Base-by-base conservation (phyloP, 2,888 invertebrate genomes). In the Mythimna pallens region DNA sequence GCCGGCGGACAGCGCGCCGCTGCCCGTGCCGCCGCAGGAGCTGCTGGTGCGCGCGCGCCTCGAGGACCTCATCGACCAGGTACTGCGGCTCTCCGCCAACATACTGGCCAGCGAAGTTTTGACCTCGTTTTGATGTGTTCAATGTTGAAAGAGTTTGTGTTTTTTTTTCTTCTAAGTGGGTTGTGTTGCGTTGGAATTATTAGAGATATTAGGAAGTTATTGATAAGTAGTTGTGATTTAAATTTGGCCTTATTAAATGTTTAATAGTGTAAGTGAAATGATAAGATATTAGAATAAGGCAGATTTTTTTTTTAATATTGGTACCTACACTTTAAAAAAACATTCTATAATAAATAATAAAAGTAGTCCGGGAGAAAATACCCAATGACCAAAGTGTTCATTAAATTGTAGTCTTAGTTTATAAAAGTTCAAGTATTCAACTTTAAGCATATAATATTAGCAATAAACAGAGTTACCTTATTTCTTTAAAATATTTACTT, bases 51-150 rank as follows among this genome's bases (percentile, higher is more conserved):
- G 99, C 82, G 98, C 98, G 0, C 97, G 98, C 67, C 96, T 99
- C 0, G 99, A 99, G 93, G 99, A 99, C 95, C 97, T 99, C 88
- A 98, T 99, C 89, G 99, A 99, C 94, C 98, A 99, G 97, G 98
- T 98, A 97, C 83, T 93, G n/a, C 72, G 62, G 90, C 0, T 82
- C 89, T 0, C 73, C 17, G 1, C 7, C 17, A 47, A 83, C 0
- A 85, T 94, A 3, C 88, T 94, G 0, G 85, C 88, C 58, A 90
- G 92, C 1, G 79, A 93, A 84, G 88, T 90, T 12, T 87, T 93
- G 69, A 88, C 84, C 73, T 91, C 89, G 20, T 91, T 92, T 84
- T 92, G 81, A 91, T 59, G 57, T 71, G 63, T 12, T n/a, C 10
- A 22, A 30, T 58, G 34, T 65, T 34, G 58, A 22, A 12, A 8